Base-by-base conservation (phyloP, 2,888 invertebrate genomes). In the Isoperla grammatica region DNA sequence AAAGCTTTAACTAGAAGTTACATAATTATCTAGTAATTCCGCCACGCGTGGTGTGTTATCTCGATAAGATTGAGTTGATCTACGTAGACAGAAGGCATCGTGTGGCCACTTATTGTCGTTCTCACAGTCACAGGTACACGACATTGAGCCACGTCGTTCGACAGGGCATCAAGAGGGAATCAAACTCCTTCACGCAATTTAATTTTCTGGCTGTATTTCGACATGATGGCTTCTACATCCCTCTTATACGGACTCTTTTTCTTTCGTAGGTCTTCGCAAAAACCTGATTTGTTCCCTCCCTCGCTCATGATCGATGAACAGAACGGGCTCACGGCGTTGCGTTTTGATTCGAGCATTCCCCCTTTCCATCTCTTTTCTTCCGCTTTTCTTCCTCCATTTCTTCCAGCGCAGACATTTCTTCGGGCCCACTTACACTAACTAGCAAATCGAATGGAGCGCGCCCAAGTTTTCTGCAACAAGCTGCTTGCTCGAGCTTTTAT, bases 151-250 rank as follows among this genome's bases (percentile, higher is more conserved):
- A n/a, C n/a, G n/a, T n/a, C n/a, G n/a, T n/a, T n/a, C 29, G 29
- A 29, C 29, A 29, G 8, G 29, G 8, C 29, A 29, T 29, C 29
- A 29, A 29, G 29, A 6, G 5, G 29, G 5, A 4, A 29, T 29
- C 29, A 29, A 29, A 29, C 29, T 40, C 42, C 57, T 57, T 19
- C 57, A 57, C 57, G 57, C 57, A 57, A 57, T 57, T 57, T 57
- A 57, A 57, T 57, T 57, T 57, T 57, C 57, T 49, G 48, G 48
- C 50, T 50, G 29, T 49, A 50, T 50, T 57, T 57, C 57, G 57
- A 57, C 57, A 57, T 57, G 57, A 57, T 50, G 57, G 57, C 49
- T 19, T 59, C 53, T 23, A 45, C 46, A 43, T 46, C 37, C 59
- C 59, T 59, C 57, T 57, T 57, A 57, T 42, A 39, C 37, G 23